phyloP scores from a whole-genome alignment of 2,888 invertebrate species.

The Coronaproctus castanopsis region DNA sequence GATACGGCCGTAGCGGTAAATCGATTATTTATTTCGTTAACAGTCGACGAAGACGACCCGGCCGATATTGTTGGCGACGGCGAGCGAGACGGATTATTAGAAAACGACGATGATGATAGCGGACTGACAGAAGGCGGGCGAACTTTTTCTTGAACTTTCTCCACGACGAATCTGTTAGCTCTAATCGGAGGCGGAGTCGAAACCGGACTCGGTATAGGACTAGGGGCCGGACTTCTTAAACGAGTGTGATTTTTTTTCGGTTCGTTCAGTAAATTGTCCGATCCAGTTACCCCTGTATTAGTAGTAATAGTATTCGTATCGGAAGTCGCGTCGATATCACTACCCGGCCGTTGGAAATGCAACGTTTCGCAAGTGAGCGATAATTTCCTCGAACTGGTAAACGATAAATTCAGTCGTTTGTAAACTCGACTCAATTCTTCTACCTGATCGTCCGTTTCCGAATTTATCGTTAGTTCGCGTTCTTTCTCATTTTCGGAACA shows the following conservation, averaged over 20 bases:
- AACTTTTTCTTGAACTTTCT: slow-evolving; percentile 29
- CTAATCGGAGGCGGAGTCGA: slow-evolving; percentile 34
- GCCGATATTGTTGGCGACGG: background rate
- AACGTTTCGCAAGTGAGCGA: slow-evolving; percentile 47
- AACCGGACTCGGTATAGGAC: slow-evolving; percentile 42
- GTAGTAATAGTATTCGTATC: background rate
- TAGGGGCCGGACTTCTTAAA: slow-evolving; percentile 44
- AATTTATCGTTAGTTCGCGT: slow-evolving; percentile 10
- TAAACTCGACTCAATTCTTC: slow-evolving; percentile 12
- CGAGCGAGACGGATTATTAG: background rate
- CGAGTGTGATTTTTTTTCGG: slow-evolving; percentile 30
- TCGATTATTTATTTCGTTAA: too few relatives aligned
- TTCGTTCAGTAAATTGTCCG: slow-evolving; percentile 21
- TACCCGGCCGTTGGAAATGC: slow-evolving; percentile 20
- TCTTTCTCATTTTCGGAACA: slow-evolving; percentile 35
- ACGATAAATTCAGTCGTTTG: slow-evolving; percentile 22
- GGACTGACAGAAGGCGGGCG: slow-evolving; percentile 1
- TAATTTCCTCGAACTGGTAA: slow-evolving; percentile 38
- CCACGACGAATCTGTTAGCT: slow-evolving; percentile 28
- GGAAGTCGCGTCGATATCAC: slow-evolving; percentile 16
- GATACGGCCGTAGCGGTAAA: background rate
- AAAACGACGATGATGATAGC: slow-evolving; percentile 1
- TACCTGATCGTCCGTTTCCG: slow-evolving; percentile 16
- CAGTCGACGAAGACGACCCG: too few relatives aligned
- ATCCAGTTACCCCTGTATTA: too few relatives aligned